Evolutionary conservation across 2,113 vertebrate species (phyloP).

Genomic region (Paraplagusia blochii): DNA sequence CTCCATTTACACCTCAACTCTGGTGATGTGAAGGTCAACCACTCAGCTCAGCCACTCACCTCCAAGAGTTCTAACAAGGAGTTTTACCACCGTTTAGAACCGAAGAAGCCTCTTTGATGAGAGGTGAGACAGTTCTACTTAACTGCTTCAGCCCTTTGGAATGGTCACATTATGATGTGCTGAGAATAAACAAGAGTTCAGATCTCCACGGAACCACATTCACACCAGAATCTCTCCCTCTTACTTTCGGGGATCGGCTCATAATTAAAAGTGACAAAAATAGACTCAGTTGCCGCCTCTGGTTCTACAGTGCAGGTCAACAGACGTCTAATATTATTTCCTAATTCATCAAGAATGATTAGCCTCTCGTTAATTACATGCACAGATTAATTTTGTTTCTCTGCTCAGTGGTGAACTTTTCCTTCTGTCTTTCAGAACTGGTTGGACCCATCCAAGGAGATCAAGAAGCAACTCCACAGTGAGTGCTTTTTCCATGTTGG

Average conservation of each 20-base stretch:
- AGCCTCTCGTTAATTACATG: too few relatives aligned
- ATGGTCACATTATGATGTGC: too few relatives aligned
- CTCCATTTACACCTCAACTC: too few relatives aligned
- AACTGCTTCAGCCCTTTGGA: too few relatives aligned
- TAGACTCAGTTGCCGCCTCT: constrained; percentile 15
- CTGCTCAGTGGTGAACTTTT: constrained; percentile 45
- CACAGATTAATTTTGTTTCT: constrained; percentile 15
- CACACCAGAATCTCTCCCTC: constrained; percentile 14
- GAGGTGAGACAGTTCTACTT: too few relatives aligned
- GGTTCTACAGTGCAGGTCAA: constrained; percentile 28
- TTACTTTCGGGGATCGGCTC: constrained; percentile 20
- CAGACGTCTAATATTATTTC: too few relatives aligned
- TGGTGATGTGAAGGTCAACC: too few relatives aligned
- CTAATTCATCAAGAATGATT: too few relatives aligned
- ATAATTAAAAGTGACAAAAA: constrained; percentile 14
- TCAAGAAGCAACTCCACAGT: constrained; percentile 99
- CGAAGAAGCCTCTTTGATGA: too few relatives aligned
- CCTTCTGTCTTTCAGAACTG: constrained; percentile 82
- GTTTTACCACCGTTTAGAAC: too few relatives aligned
- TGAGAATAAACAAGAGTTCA: not conserved
- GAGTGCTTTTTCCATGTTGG: constrained; percentile 70
- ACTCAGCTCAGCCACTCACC: too few relatives aligned
- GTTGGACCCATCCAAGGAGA: constrained; percentile 98
- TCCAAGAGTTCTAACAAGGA: too few relatives aligned
- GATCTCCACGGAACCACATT: not conserved